A percentile compares a stretch with the other conserved stretches of the same genome.
Conservation (phyloP, 1,140 invertebrate species). For the Drosophila punjabiensis region DNA sequence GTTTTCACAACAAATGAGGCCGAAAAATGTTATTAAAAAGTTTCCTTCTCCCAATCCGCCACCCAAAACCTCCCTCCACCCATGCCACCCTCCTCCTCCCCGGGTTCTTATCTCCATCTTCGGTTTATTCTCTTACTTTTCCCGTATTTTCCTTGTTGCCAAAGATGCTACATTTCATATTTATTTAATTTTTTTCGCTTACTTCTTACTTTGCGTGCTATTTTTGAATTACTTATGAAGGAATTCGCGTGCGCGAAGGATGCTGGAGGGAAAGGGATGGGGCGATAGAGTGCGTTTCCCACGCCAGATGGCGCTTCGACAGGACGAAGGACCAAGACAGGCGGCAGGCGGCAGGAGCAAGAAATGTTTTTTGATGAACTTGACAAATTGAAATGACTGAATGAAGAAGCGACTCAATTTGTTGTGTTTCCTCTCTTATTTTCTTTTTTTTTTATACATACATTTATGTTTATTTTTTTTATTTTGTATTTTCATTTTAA, state of each 20-base stretch:
- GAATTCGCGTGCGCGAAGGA: conserved; percentile 22
- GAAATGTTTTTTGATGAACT: conserved; percentile 59
- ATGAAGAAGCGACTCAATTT: conserved; percentile 60
- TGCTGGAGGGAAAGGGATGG: neutral
- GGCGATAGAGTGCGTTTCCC: conserved; percentile 3
- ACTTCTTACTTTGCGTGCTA: conserved; percentile 70
- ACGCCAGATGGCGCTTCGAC: conserved; percentile 39
- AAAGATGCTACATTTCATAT: conserved; percentile 75
- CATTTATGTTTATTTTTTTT: neutral
- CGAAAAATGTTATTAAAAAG: conserved; percentile 84
- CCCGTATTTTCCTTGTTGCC: conserved; percentile 40
- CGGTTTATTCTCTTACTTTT: conserved; percentile 34
- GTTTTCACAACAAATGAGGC: conserved; percentile 83
- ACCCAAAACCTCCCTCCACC: neutral
- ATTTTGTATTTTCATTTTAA: conserved; percentile 14
- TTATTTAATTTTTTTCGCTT: conserved; percentile 76
- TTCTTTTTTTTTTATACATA: neutral
- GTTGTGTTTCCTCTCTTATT: conserved; percentile 35
- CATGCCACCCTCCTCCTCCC: neutral
- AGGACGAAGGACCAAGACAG: neutral
- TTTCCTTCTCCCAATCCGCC: conserved; percentile 64
- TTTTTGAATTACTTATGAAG: conserved; percentile 70
- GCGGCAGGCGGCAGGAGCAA: neutral
- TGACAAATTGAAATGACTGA: conserved; percentile 61
- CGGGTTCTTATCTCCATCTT: conserved; percentile 33